Evolutionary conservation across 2,888 invertebrate species (phyloP).

Genomic region (Calameuta idolon): DNA sequence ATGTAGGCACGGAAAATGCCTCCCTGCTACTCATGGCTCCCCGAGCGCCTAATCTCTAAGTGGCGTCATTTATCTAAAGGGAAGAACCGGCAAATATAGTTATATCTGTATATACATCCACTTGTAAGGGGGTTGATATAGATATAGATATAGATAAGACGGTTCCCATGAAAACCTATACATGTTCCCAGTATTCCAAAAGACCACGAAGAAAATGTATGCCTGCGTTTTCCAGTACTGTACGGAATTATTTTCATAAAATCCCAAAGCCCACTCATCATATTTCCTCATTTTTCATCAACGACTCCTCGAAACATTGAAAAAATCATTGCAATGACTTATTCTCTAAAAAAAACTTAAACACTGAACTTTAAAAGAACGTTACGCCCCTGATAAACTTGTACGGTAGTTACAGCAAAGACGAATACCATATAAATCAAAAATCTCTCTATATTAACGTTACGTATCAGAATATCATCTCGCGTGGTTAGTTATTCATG

Average conservation of each 20-base stretch:
- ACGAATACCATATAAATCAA: neutral
- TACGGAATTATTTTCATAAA: neutral
- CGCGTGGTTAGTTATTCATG: neutral
- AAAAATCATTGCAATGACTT: neutral
- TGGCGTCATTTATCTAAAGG: conserved; percentile 53
- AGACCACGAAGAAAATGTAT: conserved; percentile 25
- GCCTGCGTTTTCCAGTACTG: conserved; percentile 20
- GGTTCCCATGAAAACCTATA: conserved; percentile 14
- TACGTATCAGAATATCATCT: neutral
- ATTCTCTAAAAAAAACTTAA: neutral
- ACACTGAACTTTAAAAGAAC: neutral
- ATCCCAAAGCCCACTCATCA: neutral
- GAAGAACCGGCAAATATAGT: conserved; percentile 39
- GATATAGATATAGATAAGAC: conserved; percentile 28
- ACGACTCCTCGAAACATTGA: neutral
- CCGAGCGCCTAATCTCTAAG: conserved; percentile 55
- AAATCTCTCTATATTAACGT: neutral
- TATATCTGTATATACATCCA: neutral
- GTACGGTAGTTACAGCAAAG: neutral
- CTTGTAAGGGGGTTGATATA: neutral
- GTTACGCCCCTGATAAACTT: neutral
- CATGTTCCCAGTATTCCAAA: conserved; percentile 40
- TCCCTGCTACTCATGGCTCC: conserved; percentile 37
- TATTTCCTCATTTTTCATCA: neutral
- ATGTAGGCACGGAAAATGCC: conserved; percentile 41